Percentiles rank a stretch among this genome's conserved stretches.
Conservation (phyloP, 2,797 vertebrate genomes). For the Enteromius treurensis region DNA sequence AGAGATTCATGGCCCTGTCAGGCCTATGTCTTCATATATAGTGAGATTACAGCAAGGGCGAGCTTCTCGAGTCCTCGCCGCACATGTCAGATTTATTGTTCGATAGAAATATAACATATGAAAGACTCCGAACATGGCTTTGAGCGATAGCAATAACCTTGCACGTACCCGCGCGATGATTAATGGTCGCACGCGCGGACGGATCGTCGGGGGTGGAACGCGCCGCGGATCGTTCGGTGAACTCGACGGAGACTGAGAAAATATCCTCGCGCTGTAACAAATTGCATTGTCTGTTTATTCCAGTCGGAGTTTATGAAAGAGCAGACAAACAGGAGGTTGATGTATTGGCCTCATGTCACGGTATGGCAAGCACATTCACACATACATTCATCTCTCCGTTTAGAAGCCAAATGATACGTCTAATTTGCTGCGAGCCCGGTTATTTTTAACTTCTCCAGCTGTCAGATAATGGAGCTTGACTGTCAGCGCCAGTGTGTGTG, state of each 20-base stretch:
- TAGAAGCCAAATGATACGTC: conserved; percentile 85
- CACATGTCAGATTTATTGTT: conserved; percentile 73
- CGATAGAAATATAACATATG: conserved; percentile 71
- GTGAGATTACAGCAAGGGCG: conserved; percentile 59
- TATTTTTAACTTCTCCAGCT: conserved; percentile 86
- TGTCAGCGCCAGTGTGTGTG: conserved; percentile 75
- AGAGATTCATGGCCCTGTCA: conserved; percentile 61
- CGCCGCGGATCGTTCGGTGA: conserved; percentile 42
- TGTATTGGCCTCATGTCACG: conserved; percentile 78
- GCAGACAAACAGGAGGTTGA: conserved; percentile 79
- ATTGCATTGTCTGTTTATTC: conserved; percentile 83
- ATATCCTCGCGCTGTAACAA: conserved; percentile 72
- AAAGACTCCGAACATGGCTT: conserved; percentile 69
- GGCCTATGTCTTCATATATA: conserved; percentile 41
- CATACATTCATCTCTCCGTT: conserved; percentile 84
- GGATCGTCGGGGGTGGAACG: conserved; percentile 61
- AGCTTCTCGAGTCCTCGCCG: conserved; percentile 57
- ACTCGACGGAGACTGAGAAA: conserved; percentile 65
- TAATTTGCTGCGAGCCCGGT: conserved; percentile 82
- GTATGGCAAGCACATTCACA: conserved; percentile 81
- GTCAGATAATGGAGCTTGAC: conserved; percentile 83
- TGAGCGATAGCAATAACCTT: conserved; percentile 78
- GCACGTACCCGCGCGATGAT: conserved; percentile 75
- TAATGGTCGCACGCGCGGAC: conserved; percentile 73
- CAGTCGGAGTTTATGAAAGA: conserved; percentile 80